A percentile compares a stretch with the other conserved stretches of the same genome.
These are phyloP conservation scores for Sebastes umbrosus DNA, from an alignment of 2,797 vertebrate species.

Conservation along the genomic window DNA sequence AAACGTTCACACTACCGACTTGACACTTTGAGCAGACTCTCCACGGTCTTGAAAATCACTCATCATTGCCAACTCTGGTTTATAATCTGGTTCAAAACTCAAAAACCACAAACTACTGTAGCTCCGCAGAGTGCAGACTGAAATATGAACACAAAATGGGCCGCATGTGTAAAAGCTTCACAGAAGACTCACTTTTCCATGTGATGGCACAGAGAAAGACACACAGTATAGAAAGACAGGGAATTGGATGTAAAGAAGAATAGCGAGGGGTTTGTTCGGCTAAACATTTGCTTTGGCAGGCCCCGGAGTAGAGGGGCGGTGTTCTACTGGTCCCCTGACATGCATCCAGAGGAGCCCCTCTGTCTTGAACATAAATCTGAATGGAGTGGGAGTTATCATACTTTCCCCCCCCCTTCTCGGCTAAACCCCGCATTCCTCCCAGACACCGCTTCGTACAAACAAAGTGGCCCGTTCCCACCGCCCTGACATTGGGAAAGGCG, in stretches of 20 bases:
- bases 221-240: conserved; percentile 39
- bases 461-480: conserved; percentile 80
- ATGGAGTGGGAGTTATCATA: conserved; percentile 79
- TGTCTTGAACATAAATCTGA: conserved; percentile 77
- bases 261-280: conserved; percentile 56
- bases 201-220: conserved; percentile 28
- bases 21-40: not conserved
- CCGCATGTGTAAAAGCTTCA: not conserved
- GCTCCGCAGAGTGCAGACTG: not conserved
- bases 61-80: not conserved
- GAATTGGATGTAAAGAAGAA: conserved; percentile 58
- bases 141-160: conserved; percentile 15
- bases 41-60: not conserved
- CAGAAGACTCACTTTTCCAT: conserved; percentile 49
- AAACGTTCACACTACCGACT: not conserved
- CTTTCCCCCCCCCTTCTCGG: conserved; percentile 42
- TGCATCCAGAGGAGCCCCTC: conserved; percentile 75
- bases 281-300: conserved; percentile 81
- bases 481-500: conserved; percentile 70
- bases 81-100: not conserved
- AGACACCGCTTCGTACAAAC: conserved; percentile 76
- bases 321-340: conserved; percentile 67
- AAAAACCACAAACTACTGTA: not conserved
- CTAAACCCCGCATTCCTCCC: conserved; percentile 79
- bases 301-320: conserved; percentile 56